phyloP scores from a whole-genome alignment of 2,888 invertebrate species.

The Acanthosepion pharaonis region DNA sequence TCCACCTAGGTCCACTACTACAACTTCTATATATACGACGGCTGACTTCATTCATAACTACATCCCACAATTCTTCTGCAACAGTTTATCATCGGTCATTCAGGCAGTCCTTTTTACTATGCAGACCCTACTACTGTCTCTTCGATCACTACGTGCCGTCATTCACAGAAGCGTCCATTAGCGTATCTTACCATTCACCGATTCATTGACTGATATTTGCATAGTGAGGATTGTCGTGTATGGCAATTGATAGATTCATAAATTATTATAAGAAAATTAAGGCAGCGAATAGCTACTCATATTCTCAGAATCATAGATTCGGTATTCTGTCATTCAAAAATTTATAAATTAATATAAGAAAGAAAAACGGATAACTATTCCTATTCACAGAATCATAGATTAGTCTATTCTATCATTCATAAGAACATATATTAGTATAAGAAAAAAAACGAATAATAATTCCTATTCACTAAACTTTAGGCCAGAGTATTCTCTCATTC shows the following conservation, averaged over 20 bases:
- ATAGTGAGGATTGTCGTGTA: background rate
- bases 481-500: background rate
- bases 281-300: background rate
- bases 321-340: background rate
- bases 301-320: background rate
- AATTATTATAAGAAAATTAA: background rate
- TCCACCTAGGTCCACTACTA: background rate
- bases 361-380: background rate
- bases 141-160: background rate
- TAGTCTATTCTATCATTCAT: background rate
- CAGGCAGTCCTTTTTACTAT: background rate
- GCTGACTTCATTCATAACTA: background rate
- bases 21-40: constrained; percentile 8
- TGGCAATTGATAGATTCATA: background rate
- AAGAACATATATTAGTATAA: background rate
- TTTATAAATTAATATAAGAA: background rate
- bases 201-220: background rate
- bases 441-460: too few species aligned
- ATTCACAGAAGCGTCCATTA: background rate
- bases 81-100: background rate
- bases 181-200: background rate
- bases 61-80: background rate
- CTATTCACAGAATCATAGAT: background rate
- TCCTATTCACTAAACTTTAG: background rate
- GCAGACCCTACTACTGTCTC: background rate